Conservation (phyloP, 1,140 invertebrate genomes). For the Achroia grisella region DNA sequence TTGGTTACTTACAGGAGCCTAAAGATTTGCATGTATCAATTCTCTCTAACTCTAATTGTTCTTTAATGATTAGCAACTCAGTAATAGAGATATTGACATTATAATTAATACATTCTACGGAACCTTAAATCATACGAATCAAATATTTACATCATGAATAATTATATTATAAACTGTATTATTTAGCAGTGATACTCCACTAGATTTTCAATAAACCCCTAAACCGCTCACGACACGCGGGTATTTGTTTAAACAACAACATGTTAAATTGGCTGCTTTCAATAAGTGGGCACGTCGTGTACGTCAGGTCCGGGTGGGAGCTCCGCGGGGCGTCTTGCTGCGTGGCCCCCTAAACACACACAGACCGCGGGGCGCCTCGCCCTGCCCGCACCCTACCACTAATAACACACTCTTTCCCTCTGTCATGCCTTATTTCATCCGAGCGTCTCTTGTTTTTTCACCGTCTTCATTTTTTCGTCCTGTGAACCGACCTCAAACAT, state of each 20-base stretch:
- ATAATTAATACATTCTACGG: too few species aligned
- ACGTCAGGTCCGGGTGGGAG: constrained; percentile 9
- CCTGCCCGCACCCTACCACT: constrained; percentile 45
- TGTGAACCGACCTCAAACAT: constrained; percentile 43
- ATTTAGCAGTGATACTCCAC: too few species aligned
- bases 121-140: too few species aligned
- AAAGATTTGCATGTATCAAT: too few species aligned
- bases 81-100: too few species aligned
- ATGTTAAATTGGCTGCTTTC: constrained; percentile 63
- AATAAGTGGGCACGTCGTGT: constrained; percentile 49
- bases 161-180: too few species aligned
- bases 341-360: constrained; percentile 63
- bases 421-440: constrained; percentile 68
- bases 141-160: too few species aligned
- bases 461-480: constrained; percentile 46
- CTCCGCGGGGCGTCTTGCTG: constrained; percentile 45
- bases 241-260: constrained; percentile 64
- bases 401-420: constrained; percentile 67
- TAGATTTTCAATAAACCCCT: constrained; percentile 43
- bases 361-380: constrained; percentile 73
- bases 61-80: too few species aligned
- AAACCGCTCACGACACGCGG: constrained; percentile 26
- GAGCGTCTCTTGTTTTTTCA: constrained; percentile 59
- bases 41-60: too few species aligned
- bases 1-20: too few species aligned